phyloP scores from a whole-genome alignment of 1,140 invertebrate species.

The Drosophila willistoni region DNA sequence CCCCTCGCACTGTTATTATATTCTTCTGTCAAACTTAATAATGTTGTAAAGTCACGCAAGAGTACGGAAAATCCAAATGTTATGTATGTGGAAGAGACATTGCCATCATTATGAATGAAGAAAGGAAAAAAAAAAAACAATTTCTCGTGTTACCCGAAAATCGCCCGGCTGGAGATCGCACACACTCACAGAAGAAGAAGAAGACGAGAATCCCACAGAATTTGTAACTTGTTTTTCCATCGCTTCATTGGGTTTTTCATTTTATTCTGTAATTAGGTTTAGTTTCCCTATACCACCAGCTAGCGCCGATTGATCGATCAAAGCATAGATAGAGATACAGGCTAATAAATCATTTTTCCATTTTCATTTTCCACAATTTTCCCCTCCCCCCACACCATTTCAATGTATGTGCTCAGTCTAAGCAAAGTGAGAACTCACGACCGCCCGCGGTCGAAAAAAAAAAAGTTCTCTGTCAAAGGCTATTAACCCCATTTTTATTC shows the following conservation, averaged over 20 bases:
- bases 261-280: constrained; percentile 40
- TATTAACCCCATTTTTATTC: constrained; percentile 71
- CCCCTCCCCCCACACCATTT: neutral
- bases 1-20: neutral
- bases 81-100: constrained; percentile 30
- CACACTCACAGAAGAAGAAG: neutral
- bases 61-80: constrained; percentile 8
- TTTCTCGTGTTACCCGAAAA: constrained; percentile 22
- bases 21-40: constrained; percentile 45
- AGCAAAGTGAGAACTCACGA: constrained; percentile 77
- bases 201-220: neutral
- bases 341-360: constrained; percentile 77
- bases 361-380: constrained; percentile 38
- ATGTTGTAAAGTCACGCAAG: constrained; percentile 71
- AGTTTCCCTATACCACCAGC: constrained; percentile 47
- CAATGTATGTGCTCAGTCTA: neutral
- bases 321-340: constrained; percentile 43
- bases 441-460: constrained; percentile 51
- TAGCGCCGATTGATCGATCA: constrained; percentile 79
- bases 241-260: neutral
- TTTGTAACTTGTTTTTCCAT: neutral
- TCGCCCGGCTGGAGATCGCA: constrained; percentile 26
- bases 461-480: constrained; percentile 67
- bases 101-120: neutral
- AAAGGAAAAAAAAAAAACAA: constrained; percentile 4